Conservation (phyloP, 1,140 invertebrate genomes). For the Andrena cerasifolii region DNA sequence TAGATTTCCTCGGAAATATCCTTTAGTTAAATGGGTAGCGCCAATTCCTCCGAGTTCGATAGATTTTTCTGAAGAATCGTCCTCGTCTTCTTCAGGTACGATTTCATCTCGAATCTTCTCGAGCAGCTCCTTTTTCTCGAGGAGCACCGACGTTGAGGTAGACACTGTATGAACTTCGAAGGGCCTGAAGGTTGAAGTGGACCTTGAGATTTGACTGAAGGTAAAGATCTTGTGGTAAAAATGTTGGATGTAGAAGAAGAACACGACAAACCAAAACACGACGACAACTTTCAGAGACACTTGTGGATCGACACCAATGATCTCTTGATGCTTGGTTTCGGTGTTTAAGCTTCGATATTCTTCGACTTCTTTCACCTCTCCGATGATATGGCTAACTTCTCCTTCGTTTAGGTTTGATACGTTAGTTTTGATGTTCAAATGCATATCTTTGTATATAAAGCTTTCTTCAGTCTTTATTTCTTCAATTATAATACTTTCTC, state of each 20-base stretch:
- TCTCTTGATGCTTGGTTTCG: too few species aligned
- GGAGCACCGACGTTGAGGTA: not conserved
- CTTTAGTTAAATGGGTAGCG: not conserved
- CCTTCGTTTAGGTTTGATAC: not conserved
- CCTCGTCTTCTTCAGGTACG: not conserved
- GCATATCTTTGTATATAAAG: too few species aligned
- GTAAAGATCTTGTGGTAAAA: not conserved
- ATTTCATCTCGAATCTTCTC: not conserved
- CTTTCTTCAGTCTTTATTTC: not conserved
- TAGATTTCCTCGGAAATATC: not conserved
- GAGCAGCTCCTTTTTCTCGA: not conserved
- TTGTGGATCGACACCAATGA: accelerated
- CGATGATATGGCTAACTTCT: not conserved
- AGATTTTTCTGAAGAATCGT: not conserved
- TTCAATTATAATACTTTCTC: not conserved
- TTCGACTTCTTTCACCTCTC: not conserved
- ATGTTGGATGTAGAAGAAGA: not conserved
- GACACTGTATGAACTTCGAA: constrained; percentile 28
- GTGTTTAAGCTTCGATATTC: not conserved
- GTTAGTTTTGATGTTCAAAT: too few species aligned
- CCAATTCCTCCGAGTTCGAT: not conserved
- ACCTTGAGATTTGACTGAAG: not conserved
- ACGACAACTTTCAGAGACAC: not conserved
- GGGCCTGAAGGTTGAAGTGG: constrained; percentile 9
- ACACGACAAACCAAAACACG: not conserved